These are phyloP conservation scores for Lordiphosa collinella DNA, from an alignment of 1,140 invertebrate species.

Conservation along the genomic window DNA sequence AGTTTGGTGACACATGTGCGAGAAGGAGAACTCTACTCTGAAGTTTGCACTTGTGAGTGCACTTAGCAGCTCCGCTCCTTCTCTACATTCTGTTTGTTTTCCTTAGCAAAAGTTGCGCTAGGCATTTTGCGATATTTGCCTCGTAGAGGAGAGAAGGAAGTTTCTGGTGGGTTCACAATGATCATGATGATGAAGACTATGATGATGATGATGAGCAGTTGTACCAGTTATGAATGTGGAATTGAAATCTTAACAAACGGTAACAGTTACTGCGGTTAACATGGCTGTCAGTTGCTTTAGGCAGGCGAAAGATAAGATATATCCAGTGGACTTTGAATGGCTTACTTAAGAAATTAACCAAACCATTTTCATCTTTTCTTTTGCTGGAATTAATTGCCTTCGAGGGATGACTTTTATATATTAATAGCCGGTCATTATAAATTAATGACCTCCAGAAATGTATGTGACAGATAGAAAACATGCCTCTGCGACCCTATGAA, in stretches of 20 bases:
- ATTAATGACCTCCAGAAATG: too few relatives aligned
- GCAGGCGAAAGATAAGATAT: too few relatives aligned
- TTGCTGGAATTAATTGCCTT: too few relatives aligned
- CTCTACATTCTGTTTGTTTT: slow-evolving; percentile 11
- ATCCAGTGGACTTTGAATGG: too few relatives aligned
- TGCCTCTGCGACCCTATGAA: too few relatives aligned
- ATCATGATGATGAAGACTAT: slow-evolving; percentile 5
- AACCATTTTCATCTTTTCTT: too few relatives aligned
- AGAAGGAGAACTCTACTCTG: slow-evolving; percentile 20
- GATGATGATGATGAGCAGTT: slow-evolving; percentile 21
- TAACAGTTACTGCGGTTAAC: slow-evolving; percentile 18
- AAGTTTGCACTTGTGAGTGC: slow-evolving; percentile 70
- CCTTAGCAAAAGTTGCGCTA: slow-evolving; percentile 6
- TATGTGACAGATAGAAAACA: too few relatives aligned
- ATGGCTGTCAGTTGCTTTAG: not conserved
- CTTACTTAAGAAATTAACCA: too few relatives aligned
- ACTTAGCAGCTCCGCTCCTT: slow-evolving; percentile 18
- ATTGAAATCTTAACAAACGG: slow-evolving; percentile 22
- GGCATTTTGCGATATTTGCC: slow-evolving; percentile 24
- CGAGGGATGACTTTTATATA: too few relatives aligned
- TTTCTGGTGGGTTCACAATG: not conserved
- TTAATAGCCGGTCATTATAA: too few relatives aligned
- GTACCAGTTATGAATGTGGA: slow-evolving; percentile 6
- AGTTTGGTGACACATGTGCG: slow-evolving; percentile 65
- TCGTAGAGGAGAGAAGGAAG: too few relatives aligned